Evolutionary conservation across 2,113 vertebrate genomes (phyloP).

Genomic region (Vidua macroura): DNA sequence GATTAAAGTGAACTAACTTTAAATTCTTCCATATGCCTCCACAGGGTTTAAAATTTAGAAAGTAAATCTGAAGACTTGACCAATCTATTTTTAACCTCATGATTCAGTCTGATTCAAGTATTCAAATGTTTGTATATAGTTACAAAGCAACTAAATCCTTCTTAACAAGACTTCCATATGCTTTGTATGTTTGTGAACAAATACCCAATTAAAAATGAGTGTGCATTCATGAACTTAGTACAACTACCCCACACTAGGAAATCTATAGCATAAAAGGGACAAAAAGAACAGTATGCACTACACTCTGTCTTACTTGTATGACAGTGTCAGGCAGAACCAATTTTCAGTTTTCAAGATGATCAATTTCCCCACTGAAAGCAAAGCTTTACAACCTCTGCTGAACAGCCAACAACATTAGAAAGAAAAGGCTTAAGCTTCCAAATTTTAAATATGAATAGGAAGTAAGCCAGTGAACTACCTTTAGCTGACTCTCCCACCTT

Average conservation of each 20-base stretch:
- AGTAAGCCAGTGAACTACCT: neutral
- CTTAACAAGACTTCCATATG: neutral
- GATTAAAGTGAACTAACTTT: conserved; percentile 10
- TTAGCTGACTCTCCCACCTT: neutral
- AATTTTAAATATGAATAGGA: neutral
- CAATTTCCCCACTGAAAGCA: neutral
- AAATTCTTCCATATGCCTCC: neutral
- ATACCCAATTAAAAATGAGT: neutral
- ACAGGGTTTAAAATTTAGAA: neutral
- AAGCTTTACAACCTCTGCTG: neutral
- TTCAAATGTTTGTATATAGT: neutral
- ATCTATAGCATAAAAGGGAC: neutral
- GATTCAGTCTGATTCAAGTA: neutral
- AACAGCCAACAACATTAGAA: rapidly evolving
- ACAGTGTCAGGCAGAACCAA: neutral
- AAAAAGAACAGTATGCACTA: neutral
- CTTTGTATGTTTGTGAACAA: neutral
- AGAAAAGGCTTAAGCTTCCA: neutral
- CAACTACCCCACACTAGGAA: neutral
- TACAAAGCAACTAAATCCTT: neutral
- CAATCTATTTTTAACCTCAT: conserved; percentile 6
- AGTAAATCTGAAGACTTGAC: neutral
- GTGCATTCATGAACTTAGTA: neutral
- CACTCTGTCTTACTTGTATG: neutral
- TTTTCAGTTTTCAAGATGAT: neutral